Evolutionary conservation across 1,140 invertebrate genomes (phyloP).

Genomic region (Hormaphis cornu): DNA sequence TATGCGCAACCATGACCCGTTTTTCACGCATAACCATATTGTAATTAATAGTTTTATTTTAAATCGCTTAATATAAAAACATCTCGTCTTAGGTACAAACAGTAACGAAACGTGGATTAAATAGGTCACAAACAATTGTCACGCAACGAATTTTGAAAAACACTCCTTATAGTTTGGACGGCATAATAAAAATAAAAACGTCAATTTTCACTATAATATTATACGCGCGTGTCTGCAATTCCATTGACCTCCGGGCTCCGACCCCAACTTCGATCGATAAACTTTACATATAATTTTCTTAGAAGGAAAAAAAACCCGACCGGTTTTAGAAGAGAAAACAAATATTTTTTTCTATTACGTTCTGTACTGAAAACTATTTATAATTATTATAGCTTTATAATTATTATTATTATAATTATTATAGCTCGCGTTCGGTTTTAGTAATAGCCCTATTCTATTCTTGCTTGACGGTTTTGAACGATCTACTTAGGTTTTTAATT

Average conservation of each 20-base stretch:
- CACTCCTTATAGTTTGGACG: background rate
- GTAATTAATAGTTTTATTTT: background rate
- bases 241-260: slow-evolving; percentile 13
- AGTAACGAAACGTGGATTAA: background rate
- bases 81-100: background rate
- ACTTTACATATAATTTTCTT: slow-evolving; percentile 21
- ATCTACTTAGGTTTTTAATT: too few species aligned
- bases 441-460: too few species aligned
- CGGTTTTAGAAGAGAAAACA: background rate
- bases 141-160: background rate
- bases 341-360: background rate
- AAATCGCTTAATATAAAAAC: background rate
- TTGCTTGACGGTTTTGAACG: too few species aligned
- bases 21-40: background rate
- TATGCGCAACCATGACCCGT: background rate
- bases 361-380: too few species aligned
- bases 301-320: background rate
- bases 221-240: slow-evolving; percentile 20
- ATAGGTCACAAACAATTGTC: slow-evolving; percentile 15
- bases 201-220: background rate
- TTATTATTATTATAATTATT: too few species aligned
- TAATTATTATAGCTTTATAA: too few species aligned
- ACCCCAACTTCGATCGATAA: slow-evolving; percentile 9
- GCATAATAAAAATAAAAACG: slow-evolving; percentile 5
- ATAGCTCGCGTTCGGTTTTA: too few species aligned